These are phyloP conservation scores for Jordanella pulchra DNA, from an alignment of 2,797 vertebrate species.

Conservation along the genomic window DNA sequence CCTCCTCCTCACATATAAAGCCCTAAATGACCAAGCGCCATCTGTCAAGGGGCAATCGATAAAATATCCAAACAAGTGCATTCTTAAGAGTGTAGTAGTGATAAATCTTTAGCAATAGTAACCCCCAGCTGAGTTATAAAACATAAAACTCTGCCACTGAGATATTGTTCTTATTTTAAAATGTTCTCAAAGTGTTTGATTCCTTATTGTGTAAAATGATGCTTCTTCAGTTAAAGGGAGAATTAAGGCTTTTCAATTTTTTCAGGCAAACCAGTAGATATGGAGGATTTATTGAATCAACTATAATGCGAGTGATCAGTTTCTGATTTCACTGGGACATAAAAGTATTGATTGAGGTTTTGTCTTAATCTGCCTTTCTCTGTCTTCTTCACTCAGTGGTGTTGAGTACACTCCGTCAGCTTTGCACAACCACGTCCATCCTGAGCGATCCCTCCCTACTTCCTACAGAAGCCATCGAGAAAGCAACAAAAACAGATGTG, in stretches of 20 bases:
- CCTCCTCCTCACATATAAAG: too few species aligned
- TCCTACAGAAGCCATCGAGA: constrained; percentile 86
- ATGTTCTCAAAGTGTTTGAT: too few species aligned
- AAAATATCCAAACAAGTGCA: too few species aligned
- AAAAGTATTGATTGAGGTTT: not conserved
- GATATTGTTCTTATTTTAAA: too few species aligned
- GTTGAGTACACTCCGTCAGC: constrained; percentile 86
- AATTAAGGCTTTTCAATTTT: not conserved
- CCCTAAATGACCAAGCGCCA: too few species aligned
- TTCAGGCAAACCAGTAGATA: not conserved
- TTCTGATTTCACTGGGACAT: too few species aligned
- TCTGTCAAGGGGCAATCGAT: too few species aligned
- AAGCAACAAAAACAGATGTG: constrained; percentile 74
- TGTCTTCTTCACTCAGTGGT: constrained; percentile 80
- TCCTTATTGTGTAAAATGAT: not conserved
- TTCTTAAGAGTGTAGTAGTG: too few species aligned
- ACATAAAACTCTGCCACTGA: too few species aligned
- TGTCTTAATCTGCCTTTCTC: constrained; percentile 3
- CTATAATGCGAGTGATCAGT: not conserved
- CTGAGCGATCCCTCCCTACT: constrained; percentile 86
- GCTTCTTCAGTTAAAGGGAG: not conserved
- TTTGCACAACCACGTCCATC: constrained; percentile 91
- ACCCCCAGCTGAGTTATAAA: too few species aligned
- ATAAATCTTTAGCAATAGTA: too few species aligned
- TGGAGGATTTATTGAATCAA: not conserved